phyloP scores from a whole-genome alignment of 2,888 invertebrate species.

The Augiades crinisus region DNA sequence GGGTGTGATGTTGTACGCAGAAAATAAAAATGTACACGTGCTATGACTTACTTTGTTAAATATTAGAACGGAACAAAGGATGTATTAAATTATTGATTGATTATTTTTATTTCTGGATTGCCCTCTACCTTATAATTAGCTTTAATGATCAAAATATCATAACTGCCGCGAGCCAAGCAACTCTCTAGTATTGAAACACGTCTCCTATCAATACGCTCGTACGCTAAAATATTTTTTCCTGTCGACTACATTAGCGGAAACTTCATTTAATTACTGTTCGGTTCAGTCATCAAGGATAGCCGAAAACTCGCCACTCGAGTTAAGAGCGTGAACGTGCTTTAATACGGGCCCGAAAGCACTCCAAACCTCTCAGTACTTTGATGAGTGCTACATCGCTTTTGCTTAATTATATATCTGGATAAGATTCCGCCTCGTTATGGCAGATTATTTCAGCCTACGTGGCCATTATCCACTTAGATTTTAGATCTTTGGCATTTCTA shows the following conservation, averaged over 20 bases:
- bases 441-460: neutral
- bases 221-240: neutral
- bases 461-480: neutral
- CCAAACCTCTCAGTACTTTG: neutral
- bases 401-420: slow-evolving; percentile 8
- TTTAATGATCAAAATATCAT: no score
- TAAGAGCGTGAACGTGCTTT: slow-evolving; percentile 13
- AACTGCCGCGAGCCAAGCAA: no score
- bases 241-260: neutral
- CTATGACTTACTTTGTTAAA: no score
- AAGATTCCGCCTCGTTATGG: neutral
- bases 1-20: no score
- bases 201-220: no score
- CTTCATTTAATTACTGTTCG: neutral
- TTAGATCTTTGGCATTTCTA: no score
- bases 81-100: no score
- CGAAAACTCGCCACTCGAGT: neutral
- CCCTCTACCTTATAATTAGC: no score
- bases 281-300: neutral
- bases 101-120: no score
- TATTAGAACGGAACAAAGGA: no score
- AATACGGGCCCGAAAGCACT: neutral
- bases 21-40: no score
- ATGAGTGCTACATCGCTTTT: neutral
- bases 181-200: no score